Conservation (phyloP, 2,888 invertebrate genomes). For the Acanthococcus lagerstroemiae region DNA sequence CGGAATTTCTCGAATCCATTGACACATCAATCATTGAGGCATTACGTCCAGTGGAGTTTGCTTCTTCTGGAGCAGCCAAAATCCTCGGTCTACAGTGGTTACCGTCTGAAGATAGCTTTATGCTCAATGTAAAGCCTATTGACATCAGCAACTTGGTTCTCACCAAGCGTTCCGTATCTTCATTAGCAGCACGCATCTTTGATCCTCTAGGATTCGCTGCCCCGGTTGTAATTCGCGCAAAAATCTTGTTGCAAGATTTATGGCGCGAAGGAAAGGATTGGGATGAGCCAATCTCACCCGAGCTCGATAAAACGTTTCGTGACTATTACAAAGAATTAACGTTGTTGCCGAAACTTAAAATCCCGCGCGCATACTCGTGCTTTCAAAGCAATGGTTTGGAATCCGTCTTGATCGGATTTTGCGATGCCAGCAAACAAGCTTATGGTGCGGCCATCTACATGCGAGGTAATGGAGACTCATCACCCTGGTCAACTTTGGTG, state of each 20-base stretch:
- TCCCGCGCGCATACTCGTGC: background rate
- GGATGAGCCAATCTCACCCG: constrained; percentile 16
- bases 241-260: constrained; percentile 29
- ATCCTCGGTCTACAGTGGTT: constrained; percentile 25
- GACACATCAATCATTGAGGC: constrained; percentile 1
- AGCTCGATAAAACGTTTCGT: background rate
- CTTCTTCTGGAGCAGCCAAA: constrained; percentile 4
- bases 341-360: background rate
- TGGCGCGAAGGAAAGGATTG: constrained; percentile 14
- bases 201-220: constrained; percentile 26
- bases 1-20: background rate
- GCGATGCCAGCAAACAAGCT: background rate
- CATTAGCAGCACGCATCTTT: constrained; percentile 4
- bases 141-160: background rate
- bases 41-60: constrained; percentile 12
- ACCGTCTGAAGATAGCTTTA: constrained; percentile 4
- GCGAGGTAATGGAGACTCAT: too few relatives aligned
- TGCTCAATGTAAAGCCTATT: background rate
- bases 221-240: constrained; percentile 4
- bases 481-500: background rate
- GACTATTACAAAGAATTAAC: background rate
- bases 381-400: background rate
- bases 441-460: constrained; percentile 17
- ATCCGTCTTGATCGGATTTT: constrained; percentile 12
- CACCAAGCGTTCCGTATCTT: constrained; percentile 21